Conservation (phyloP, 2,888 invertebrate species). For the Platynereis dumerilii region DNA sequence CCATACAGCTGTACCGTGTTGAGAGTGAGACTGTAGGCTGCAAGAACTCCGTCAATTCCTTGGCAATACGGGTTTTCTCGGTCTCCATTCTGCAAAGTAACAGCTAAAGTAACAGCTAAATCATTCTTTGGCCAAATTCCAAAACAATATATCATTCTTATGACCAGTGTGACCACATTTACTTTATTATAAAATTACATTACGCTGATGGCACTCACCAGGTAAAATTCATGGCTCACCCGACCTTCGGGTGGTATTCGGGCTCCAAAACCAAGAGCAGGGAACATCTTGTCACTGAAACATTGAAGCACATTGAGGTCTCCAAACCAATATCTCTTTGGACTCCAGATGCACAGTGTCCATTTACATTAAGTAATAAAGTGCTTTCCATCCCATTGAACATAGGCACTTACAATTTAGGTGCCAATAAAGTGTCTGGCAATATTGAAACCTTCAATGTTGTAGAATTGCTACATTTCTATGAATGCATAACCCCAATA, state of each 20-base stretch:
- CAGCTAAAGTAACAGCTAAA: no score
- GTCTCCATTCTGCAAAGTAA: constrained; percentile 17
- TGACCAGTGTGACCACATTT: background rate
- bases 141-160: background rate
- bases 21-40: constrained; percentile 56
- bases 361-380: no score
- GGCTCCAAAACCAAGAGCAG: constrained; percentile 68
- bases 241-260: constrained; percentile 65
- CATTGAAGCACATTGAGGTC: no score
- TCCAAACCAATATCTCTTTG: no score
- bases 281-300: constrained; percentile 67
- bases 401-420: no score
- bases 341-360: no score
- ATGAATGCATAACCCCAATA: no score
- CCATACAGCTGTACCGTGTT: constrained; percentile 57
- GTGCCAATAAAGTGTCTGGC: no score
- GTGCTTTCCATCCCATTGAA: no score
- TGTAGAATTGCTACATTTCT: no score
- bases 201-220: constrained; percentile 59
- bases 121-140: no score
- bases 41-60: constrained; percentile 56
- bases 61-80: constrained; percentile 64
- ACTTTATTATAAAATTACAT: background rate
- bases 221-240: constrained; percentile 67
- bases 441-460: no score